A percentile compares a stretch with the other conserved stretches of the same genome.
These are phyloP conservation scores for Scotopteryx bipunctaria DNA, from an alignment of 2,888 invertebrate species.

Conservation along the genomic window DNA sequence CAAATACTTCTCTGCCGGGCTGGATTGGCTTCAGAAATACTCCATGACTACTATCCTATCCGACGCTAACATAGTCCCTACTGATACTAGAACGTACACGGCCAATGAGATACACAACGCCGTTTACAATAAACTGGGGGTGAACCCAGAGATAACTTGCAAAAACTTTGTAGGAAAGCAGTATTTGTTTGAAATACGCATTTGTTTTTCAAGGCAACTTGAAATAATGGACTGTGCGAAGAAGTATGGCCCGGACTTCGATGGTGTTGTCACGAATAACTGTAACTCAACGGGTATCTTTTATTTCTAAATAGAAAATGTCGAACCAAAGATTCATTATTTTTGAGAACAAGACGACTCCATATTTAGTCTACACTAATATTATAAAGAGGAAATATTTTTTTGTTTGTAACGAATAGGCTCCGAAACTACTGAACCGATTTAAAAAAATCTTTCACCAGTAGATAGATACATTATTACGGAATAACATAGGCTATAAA, in stretches of 20 bases:
- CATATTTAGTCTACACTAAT: too few species aligned
- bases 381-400: too few species aligned
- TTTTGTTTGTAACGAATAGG: too few species aligned
- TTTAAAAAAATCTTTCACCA: too few species aligned
- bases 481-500: too few species aligned
- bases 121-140: constrained; percentile 78
- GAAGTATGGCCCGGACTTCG: too few species aligned
- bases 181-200: constrained; percentile 86
- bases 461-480: too few species aligned
- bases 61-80: constrained; percentile 78
- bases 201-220: constrained; percentile 88
- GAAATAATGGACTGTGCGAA: constrained; percentile 84
- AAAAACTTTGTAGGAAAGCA: constrained; percentile 80
- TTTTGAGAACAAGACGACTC: too few species aligned
- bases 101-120: constrained; percentile 48
- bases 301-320: not conserved
- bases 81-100: constrained; percentile 34
- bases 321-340: too few species aligned
- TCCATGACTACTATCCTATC: constrained; percentile 84
- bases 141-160: constrained; percentile 85
- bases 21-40: constrained; percentile 83
- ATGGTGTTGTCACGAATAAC: too few species aligned
- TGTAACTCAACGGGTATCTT: not conserved
- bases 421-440: too few species aligned
- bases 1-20: constrained; percentile 87